Evolutionary conservation across 1,140 invertebrate genomes (phyloP).

Genomic region (Bombus difficillimus): DNA sequence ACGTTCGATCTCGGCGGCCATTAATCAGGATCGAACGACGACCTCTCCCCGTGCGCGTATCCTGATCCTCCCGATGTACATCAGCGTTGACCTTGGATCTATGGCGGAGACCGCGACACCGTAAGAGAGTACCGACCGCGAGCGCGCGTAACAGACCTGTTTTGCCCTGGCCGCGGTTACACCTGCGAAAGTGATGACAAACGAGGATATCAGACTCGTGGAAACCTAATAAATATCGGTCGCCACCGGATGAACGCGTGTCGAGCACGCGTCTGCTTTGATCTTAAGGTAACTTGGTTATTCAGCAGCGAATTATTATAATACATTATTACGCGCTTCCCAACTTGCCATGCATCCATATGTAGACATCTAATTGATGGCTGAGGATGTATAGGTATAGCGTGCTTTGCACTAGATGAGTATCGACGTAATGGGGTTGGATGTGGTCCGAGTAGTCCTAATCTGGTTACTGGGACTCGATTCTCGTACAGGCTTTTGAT

Average conservation of each 20-base stretch:
- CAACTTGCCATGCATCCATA: too few species aligned
- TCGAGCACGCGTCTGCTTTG: background rate
- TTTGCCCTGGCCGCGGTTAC: slow-evolving; percentile 35
- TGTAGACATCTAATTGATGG: too few species aligned
- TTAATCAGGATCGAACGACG: slow-evolving; percentile 74
- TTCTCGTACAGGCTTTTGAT: too few species aligned
- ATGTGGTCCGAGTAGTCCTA: too few species aligned
- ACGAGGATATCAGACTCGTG: slow-evolving; percentile 56
- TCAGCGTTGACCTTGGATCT: slow-evolving; percentile 64
- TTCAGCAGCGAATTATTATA: too few species aligned
- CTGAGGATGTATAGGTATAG: too few species aligned
- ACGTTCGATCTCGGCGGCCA: slow-evolving; percentile 60
- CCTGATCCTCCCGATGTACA: slow-evolving; percentile 39
- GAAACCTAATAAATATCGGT: slow-evolving; percentile 53
- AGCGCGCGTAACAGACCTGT: background rate
- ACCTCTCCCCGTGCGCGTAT: slow-evolving; percentile 50
- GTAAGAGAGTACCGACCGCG: slow-evolving; percentile 32
- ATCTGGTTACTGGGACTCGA: too few species aligned
- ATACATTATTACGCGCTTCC: too few species aligned
- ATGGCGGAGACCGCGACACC: slow-evolving; percentile 51
- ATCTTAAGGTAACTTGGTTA: background rate
- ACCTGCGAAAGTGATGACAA: slow-evolving; percentile 59
- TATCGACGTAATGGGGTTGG: too few species aligned
- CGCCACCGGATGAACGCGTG: background rate
- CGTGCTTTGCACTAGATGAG: too few species aligned